These are phyloP conservation scores for Heterotilapia buettikoferi DNA, from an alignment of 2,113 vertebrate species.

Conservation along the genomic window DNA sequence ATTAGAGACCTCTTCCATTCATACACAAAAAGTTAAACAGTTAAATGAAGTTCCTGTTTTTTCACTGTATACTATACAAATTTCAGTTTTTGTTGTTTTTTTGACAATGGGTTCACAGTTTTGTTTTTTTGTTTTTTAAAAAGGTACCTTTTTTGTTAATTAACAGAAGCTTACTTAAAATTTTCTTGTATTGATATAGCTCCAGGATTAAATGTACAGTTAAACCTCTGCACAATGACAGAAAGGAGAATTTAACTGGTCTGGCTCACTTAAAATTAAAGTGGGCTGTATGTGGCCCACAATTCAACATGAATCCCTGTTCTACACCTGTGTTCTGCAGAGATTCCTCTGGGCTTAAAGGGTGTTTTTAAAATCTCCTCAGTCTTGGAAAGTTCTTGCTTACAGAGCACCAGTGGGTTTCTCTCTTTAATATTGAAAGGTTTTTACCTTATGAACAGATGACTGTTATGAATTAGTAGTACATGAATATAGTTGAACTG, in stretches of 20 bases:
- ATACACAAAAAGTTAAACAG: neutral
- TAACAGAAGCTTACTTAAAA: neutral
- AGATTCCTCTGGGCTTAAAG: neutral
- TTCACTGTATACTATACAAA: neutral
- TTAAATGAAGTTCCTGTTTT: neutral
- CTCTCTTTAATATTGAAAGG: neutral
- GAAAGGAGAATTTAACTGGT: neutral
- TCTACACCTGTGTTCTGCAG: neutral
- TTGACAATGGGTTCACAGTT: neutral
- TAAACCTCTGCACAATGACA: neutral
- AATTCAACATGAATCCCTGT: neutral
- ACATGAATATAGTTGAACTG: neutral
- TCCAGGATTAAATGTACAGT: neutral
- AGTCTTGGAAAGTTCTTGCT: neutral
- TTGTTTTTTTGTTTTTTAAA: neutral
- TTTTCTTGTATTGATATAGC: neutral
- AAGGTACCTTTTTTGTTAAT: neutral
- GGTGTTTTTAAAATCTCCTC: neutral
- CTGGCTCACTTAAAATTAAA: neutral
- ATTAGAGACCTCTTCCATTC: neutral
- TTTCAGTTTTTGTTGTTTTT: neutral
- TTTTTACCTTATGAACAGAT: neutral
- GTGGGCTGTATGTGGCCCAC: neutral
- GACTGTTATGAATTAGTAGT: neutral
- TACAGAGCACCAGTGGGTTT: neutral